These are phyloP conservation scores for Salminus brasiliensis DNA, from an alignment of 2,113 vertebrate species.

Conservation along the genomic window DNA sequence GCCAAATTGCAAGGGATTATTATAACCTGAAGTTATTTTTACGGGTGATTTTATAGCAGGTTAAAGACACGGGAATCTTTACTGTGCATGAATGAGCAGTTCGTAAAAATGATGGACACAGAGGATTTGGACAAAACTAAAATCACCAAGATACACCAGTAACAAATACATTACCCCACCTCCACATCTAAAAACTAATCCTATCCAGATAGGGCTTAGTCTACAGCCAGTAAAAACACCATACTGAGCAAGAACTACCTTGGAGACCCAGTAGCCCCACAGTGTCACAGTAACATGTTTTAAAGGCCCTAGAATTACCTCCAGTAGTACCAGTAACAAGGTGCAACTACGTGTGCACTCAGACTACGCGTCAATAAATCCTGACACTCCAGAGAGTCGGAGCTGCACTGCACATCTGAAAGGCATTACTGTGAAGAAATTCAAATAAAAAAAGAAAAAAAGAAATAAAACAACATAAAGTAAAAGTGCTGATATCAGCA, in stretches of 20 bases:
- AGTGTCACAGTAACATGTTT: neutral
- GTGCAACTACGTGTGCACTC: neutral
- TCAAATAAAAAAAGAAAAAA: conserved; percentile 2
- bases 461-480: conserved; percentile 11
- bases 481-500: conserved; percentile 50
- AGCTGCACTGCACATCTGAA: conserved; percentile 62
- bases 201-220: neutral
- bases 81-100: too few relatives aligned
- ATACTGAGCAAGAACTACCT: neutral
- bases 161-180: too few relatives aligned
- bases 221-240: neutral
- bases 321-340: conserved; percentile 1
- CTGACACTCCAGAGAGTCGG: conserved; percentile 13
- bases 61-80: too few relatives aligned
- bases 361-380: conserved; percentile 25
- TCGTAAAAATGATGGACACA: too few relatives aligned
- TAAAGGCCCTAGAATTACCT: neutral
- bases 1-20: too few relatives aligned
- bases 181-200: too few relatives aligned
- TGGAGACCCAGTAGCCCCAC: neutral
- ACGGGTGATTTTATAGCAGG: too few relatives aligned
- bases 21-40: too few relatives aligned
- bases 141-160: too few relatives aligned
- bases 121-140: too few relatives aligned
- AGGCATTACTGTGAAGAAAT: conserved; percentile 47